Base-by-base conservation (phyloP, 2,113 vertebrate species). In the Bagarius yarrelli region DNA sequence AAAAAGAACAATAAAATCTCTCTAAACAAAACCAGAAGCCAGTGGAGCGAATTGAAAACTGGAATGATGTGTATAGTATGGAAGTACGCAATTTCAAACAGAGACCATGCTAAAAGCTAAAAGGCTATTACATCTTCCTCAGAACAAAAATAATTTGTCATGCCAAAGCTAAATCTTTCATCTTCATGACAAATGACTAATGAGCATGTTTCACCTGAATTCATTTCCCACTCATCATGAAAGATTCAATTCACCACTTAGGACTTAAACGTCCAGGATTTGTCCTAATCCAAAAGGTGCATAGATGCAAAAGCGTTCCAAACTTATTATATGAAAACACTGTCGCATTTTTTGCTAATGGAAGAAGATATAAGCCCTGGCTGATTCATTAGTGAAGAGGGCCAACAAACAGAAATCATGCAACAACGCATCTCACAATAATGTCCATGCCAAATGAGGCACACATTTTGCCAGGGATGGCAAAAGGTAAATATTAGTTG, bases 281-380 rank as follows among this genome's bases (percentile, higher is more conserved):
- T 14, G 13, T 36, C 25, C 11, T 63, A 50, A 47, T 23, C 25
- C 40, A 9, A 63, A 63, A 23, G 59, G 50, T 50, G 67, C 12
- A 76, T 14, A 56, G 64, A 60, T 61, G 75, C 73, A 71, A 83
- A 84, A 53, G 66, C 16, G 78, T 52, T 77, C 72, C 44, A 69
- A 84, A 50, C 50, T 18, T 5, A 36, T 15, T 40, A 34, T 34
- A 67, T 34, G 73, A 19, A 34, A 56, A 53, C 4, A 23, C 9
- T 83, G 72, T 72, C 64, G 55, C 72, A 76, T 56, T 83, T 81
- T 80, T 64, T 14, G 3, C 11, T 77, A 81, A 77, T 81, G 72
- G 64, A 76, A 47, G 47, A 71, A 52, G 16, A 71, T 52, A 30
- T 14, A 70, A n/a, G 12, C 1, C 21, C 40, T 69, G 23, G 4